Base-by-base conservation (phyloP, 2,888 invertebrate species). In the Micropterix aruncella region DNA sequence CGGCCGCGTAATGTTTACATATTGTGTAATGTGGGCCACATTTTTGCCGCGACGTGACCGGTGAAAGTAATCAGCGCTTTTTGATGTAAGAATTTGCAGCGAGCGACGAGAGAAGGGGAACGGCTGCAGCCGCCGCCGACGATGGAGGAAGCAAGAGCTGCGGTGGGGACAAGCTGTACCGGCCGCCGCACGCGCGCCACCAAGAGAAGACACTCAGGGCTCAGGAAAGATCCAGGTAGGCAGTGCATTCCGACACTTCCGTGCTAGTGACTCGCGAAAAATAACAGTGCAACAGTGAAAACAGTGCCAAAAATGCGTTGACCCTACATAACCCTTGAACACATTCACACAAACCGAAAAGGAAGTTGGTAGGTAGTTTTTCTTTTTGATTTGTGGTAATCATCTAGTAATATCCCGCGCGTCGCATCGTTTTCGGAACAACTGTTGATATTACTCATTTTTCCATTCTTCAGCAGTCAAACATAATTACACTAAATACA, bases 171-270 rank as follows among this genome's bases (percentile, higher is more conserved):
- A 15, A 15, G 4, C 5, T 38, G 9, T 38, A 38, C 38, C 7
- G 16, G 14, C 38, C 38, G 7, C 38, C 38, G n/a, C 38, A 38
- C 14, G n/a, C 38, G 14, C 5, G 38, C 4, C 14, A 5, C 14
- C 38, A 15, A 14, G 4, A 38, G 9, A 38, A 38, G 5, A 9
- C 38, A 38, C 38, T 14, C 5, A 5, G 14, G 14, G 4, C 15
- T 9, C 38, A 38, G 14, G 38, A 38, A 38, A 38, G 16, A 15
- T 14, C 15, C 38, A 38, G 38, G 38, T 38, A 38, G 14, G 38
- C 7, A 12, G n/a, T 12, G 5, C 15, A 14, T 27, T 27, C 12
- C 12, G 36, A 7, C 12, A n/a, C 36, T n/a, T 7, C 36, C 36
- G 7, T n/a, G 36, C 36, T 27, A 7, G 36, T 27, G 36, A 27